Evolutionary conservation across 2,888 invertebrate species (phyloP), one percentile per base, ranked within the genome.

Genomic region (Andrena dorsata): DNA sequence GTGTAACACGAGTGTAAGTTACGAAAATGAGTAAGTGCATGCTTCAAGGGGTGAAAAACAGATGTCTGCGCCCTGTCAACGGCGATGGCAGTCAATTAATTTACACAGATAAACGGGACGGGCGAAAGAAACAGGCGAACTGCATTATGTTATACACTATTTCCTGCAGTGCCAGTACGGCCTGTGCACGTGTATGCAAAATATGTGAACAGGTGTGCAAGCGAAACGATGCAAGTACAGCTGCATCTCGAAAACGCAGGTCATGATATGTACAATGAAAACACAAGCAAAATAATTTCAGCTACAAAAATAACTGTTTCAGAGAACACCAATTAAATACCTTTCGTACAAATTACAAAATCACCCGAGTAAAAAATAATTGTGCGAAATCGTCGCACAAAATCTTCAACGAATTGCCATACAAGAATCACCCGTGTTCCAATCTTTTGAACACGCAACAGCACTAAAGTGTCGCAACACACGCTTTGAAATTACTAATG

Each of bases 81-180:
- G 8, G 2, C 4, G 41, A 4, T 30, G 6, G 53, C 51, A 5
- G 41, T 70, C 60, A 77, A 80, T 77, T 70, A 77, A 77, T 80
- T 70, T 77, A 8, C 56, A 58, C n/a, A 64, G 76, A 77, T 35
- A 49, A 28, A 28, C 13, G 35, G 3, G 20, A 58, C 16, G 30
- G 2, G 6, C 26, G 69, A 70, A 80, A 77, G 78, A 80, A 80
- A 30, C 49, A 49, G 10, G 49, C 23, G 56, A 70, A 60, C 26
- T 49, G 28, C 23, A 28, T 30, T 58, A 16, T 20, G 64, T 35
- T n/a, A 41, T 64, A 35, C 71, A 64, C 26, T 47, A 68, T 74
- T 78, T 63, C 66, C 49, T 16, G 0, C 16, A n/a, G 26, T 28
- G n/a, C 13, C 16, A 8, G 8, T 3, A 23, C 7, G 3, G 26